phyloP scores from a whole-genome alignment of 2,888 invertebrate species.

The Orgyia antiqua region DNA sequence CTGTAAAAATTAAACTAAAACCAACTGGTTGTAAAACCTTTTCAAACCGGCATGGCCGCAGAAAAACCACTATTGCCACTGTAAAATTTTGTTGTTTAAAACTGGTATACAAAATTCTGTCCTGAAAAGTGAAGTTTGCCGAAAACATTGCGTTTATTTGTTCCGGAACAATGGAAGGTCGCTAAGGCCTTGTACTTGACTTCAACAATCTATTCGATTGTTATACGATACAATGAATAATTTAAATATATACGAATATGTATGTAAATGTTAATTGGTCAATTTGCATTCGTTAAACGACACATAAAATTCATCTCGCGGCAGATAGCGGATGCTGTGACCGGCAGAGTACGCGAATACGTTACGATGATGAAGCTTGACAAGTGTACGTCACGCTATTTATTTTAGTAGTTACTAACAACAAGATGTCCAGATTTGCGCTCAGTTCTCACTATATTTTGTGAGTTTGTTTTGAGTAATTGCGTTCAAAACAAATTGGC shows the following conservation, averaged over 20 bases:
- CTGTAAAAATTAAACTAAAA: too few species aligned
- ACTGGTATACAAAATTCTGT: too few species aligned
- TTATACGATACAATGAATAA: slow-evolving; percentile 13
- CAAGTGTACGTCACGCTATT: slow-evolving; percentile 17
- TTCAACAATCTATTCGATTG: slow-evolving; percentile 13
- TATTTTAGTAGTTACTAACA: slow-evolving; percentile 32
- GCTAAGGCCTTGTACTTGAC: slow-evolving; percentile 27
- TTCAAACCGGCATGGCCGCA: too few species aligned
- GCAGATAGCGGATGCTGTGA: too few species aligned
- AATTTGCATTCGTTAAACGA: neutral
- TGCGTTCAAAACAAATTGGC: slow-evolving; percentile 9
- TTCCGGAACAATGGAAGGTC: slow-evolving; percentile 3
- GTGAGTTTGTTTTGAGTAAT: slow-evolving; percentile 6
- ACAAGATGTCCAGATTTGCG: slow-evolving; percentile 9
- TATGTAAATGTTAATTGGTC: neutral
- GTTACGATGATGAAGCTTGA: slow-evolving; percentile 11
- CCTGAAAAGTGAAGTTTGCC: neutral
- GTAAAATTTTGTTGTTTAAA: too few species aligned
- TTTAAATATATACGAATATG: slow-evolving; percentile 1
- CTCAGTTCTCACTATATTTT: neutral
- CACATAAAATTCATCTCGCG: neutral
- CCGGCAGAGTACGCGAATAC: neutral
- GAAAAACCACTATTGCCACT: too few species aligned
- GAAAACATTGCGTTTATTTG: neutral
- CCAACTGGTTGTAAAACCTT: too few species aligned